A percentile compares a stretch with the other conserved stretches of the same genome.
Evolutionary conservation across 1,140 invertebrate species (phyloP).

Genomic region (Bombus superbus): DNA sequence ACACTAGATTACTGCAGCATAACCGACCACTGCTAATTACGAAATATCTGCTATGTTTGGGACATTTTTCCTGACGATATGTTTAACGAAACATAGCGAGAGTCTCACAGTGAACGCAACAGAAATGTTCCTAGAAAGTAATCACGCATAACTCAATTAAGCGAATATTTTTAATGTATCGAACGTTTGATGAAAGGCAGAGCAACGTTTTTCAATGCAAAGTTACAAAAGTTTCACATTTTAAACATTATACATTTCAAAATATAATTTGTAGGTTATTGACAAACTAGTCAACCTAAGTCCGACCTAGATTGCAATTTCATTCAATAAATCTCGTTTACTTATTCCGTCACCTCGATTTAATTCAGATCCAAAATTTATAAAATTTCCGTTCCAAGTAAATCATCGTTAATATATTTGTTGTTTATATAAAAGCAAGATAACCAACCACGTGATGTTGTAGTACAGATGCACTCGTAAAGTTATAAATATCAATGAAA

Average conservation of each 20-base stretch:
- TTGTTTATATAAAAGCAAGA: not conserved
- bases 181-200: not conserved
- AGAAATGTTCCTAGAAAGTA: constrained; percentile 37
- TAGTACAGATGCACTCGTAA: not conserved
- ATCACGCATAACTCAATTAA: not conserved
- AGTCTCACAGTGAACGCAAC: constrained; percentile 3
- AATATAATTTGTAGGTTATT: not conserved
- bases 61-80: not conserved
- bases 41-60: not conserved
- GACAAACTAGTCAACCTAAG: not conserved
- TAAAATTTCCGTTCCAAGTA: not conserved
- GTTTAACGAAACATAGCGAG: not conserved
- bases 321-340: not conserved
- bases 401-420: not conserved
- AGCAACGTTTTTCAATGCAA: not conserved
- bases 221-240: not conserved
- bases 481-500: constrained; percentile 8
- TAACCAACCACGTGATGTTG: too few species aligned
- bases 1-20: constrained; percentile 1
- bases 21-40: not conserved
- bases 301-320: not conserved
- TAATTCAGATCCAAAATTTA: not conserved
- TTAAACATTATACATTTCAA: not conserved
- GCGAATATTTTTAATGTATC: not conserved
- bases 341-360: not conserved